Evolutionary conservation across 2,797 vertebrate species (phyloP).

Genomic region (Heterohyrax brucei): DNA sequence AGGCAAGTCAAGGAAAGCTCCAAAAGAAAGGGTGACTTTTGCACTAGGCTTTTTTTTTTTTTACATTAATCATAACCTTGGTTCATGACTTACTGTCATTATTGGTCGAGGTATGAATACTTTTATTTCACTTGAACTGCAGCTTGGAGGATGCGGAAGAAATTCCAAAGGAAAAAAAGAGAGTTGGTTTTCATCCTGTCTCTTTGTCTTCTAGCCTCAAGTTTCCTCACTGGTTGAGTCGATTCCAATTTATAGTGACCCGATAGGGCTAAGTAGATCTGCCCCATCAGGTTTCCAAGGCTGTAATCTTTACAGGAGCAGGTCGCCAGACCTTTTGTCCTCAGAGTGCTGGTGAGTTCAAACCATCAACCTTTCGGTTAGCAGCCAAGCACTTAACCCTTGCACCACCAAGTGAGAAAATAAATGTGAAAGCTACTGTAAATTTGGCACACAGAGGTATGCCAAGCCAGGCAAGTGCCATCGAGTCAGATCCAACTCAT

Average conservation of each 20-base stretch:
- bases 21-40: constrained; percentile 23
- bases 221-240: background rate
- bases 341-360: background rate
- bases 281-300: background rate
- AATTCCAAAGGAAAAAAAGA: constrained; percentile 43
- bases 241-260: background rate
- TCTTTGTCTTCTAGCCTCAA: constrained; percentile 29
- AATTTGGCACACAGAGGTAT: background rate
- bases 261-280: background rate
- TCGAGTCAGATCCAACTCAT: too few species aligned
- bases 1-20: background rate
- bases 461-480: too few species aligned
- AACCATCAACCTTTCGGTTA: background rate
- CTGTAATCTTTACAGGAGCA: background rate
- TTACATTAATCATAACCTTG: constrained; percentile 26
- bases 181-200: background rate
- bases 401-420: background rate
- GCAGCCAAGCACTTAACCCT: background rate
- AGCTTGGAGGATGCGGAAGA: constrained; percentile 18
- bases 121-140: constrained; percentile 54
- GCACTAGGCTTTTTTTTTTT: background rate
- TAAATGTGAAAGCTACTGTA: constrained; percentile 43
- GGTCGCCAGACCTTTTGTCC: background rate
- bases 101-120: constrained; percentile 8
- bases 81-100: background rate